Base-by-base conservation (phyloP, 2,797 vertebrate genomes). In the Melanotaenia parkinsoni region DNA sequence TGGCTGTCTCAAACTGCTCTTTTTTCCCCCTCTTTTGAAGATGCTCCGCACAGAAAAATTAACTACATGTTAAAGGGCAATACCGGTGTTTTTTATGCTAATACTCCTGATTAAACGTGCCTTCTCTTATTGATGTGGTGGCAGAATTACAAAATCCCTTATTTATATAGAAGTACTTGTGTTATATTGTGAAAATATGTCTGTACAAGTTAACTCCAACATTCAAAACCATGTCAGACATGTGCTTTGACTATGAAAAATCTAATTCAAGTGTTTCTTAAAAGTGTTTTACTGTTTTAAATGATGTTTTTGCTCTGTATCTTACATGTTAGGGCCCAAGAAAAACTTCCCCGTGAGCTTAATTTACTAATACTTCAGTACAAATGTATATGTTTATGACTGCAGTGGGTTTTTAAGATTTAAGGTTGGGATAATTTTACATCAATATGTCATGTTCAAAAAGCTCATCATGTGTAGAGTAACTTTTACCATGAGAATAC, bases 1-100 rank as follows among this genome's bases (percentile, higher is more conserved):
- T 95, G 94, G 95, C 33, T 87, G 83, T 0, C 35, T 18, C 18
- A 1, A 11, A 14, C 22, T 32, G 63, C 63, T 65, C 37, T 11
- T 71, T 71, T 51, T 63, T 58, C n/a, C 5, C 7, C 26, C 2
- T 40, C 3, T 40, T 90, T 93, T 80, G 10, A 92, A 88, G 81
- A 62, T 0, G 58, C 20, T 9, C 12, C 12, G 30, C 72, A 87
- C 88, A 86, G 76, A 79, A 84, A 79, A 72, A 30, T 43, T 11
- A 18, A 38, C 28, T 10, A 0, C 0, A 3, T 0, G 1, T 63
- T 53, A 61, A 70, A 67, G 30, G 47, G n/a, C 45, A 50, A 50
- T 50, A 20, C 8, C 47, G 9, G n/a, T 51, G n/a, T 50, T 51
- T 51, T 20, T n/a, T 22, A 22, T 51, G 47, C 11, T 1, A 51